Conservation (phyloP, 1,140 invertebrate genomes). For the Steinernema feltiae region DNA sequence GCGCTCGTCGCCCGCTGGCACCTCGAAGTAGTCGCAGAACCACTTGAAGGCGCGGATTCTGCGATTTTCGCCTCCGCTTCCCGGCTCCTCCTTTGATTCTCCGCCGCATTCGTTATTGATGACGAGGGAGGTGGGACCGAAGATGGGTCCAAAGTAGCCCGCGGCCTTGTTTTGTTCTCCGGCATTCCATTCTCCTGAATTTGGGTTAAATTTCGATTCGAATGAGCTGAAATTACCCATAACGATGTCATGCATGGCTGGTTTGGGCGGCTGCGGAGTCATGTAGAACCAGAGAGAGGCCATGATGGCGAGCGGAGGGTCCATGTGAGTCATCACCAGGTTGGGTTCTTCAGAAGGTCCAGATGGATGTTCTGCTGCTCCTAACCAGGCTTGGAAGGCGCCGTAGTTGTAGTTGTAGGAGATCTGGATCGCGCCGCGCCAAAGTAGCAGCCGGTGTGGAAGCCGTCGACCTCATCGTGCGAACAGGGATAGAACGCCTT, state of each 20-base stretch:
- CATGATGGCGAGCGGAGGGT: constrained; percentile 19
- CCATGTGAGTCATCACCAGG: constrained; percentile 50
- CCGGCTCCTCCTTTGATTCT: constrained; percentile 42
- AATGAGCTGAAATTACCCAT: constrained; percentile 12
- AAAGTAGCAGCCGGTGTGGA: constrained; percentile 51
- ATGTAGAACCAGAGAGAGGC: constrained; percentile 28
- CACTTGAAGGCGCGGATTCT: constrained; percentile 56
- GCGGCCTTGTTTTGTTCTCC: constrained; percentile 10
- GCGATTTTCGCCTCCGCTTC: constrained; percentile 43
- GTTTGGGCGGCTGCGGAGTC: constrained; percentile 22
- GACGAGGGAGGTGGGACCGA: constrained; percentile 20
- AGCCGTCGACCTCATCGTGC: constrained; percentile 24
- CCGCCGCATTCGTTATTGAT: constrained; percentile 54
- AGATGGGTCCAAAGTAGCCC: constrained; percentile 21
- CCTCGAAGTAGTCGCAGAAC: constrained; percentile 52
- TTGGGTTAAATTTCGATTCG: not conserved
- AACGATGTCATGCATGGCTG: constrained; percentile 28
- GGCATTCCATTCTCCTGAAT: constrained; percentile 24
- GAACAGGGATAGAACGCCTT: constrained; percentile 47
- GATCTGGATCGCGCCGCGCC: constrained; percentile 55
- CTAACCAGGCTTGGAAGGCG: constrained; percentile 44
- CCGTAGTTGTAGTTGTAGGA: constrained; percentile 58
- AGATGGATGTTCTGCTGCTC: constrained; percentile 39
- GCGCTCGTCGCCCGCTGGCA: constrained; percentile 36
- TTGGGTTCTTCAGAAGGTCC: constrained; percentile 51